Evolutionary conservation across 2,888 invertebrate species (phyloP).

Genomic region (Schizaphis graminum): DNA sequence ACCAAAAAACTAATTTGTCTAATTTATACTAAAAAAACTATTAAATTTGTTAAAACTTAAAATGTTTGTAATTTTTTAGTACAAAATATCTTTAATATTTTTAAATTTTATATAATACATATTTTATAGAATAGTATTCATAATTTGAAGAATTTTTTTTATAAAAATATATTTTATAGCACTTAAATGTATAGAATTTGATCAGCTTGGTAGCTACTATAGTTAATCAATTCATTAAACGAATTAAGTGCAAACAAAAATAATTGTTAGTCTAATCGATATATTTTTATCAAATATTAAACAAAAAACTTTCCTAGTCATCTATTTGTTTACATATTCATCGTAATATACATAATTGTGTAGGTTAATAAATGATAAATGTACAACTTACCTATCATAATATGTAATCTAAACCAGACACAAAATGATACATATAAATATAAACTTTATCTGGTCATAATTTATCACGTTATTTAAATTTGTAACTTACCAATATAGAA

Average conservation of each 20-base stretch:
- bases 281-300: background rate
- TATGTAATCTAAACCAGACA: background rate
- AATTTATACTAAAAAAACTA: background rate
- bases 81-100: background rate
- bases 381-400: background rate
- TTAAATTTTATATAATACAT: background rate
- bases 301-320: background rate
- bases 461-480: background rate
- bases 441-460: background rate
- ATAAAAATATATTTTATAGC: background rate
- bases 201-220: background rate
- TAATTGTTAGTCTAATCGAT: background rate
- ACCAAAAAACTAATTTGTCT: background rate
- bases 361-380: background rate
- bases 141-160: background rate
- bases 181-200: background rate
- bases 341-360: background rate
- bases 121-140: background rate
- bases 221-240: background rate
- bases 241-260: background rate
- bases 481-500: background rate
- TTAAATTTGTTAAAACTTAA: too few species aligned
- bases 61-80: background rate
- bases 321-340: background rate
- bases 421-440: background rate